Evolutionary conservation across 2,113 vertebrate genomes (phyloP).

Genomic region (Nothoprocta pentlandii): DNA sequence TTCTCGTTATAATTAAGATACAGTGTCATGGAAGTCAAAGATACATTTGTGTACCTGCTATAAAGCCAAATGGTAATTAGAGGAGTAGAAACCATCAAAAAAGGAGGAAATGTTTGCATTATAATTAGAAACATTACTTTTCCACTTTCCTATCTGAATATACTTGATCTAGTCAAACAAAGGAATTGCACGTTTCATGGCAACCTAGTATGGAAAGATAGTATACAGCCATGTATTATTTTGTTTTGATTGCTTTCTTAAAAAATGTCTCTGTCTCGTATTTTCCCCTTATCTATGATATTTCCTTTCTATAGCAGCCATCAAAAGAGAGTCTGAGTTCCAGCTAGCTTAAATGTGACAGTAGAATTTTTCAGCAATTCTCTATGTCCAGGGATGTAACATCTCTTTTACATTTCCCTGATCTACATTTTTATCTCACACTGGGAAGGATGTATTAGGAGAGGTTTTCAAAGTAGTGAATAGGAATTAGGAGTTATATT

Average conservation of each 20-base stretch:
- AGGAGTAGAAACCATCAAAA: background rate
- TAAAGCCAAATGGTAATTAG: background rate
- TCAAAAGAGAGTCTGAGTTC: background rate
- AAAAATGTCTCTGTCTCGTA: background rate
- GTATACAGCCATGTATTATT: background rate
- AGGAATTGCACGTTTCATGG: background rate
- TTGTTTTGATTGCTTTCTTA: background rate
- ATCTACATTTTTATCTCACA: slow-evolving; percentile 11
- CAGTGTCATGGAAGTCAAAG: background rate
- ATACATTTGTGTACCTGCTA: background rate
- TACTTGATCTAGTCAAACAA: background rate
- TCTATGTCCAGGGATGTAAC: background rate
- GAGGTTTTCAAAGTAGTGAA: slow-evolving; percentile 19
- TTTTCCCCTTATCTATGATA: background rate
- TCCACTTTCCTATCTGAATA: background rate
- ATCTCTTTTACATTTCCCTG: background rate
- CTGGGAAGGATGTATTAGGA: background rate
- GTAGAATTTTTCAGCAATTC: slow-evolving; percentile 10
- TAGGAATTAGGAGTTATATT: background rate
- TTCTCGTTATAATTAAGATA: background rate
- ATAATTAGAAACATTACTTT: background rate
- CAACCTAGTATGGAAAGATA: background rate
- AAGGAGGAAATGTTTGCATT: background rate
- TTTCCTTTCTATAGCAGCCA: background rate
- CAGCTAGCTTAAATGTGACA: background rate